phyloP scores from a whole-genome alignment of 1,140 invertebrate species.

The Diuraphis noxia region DNA sequence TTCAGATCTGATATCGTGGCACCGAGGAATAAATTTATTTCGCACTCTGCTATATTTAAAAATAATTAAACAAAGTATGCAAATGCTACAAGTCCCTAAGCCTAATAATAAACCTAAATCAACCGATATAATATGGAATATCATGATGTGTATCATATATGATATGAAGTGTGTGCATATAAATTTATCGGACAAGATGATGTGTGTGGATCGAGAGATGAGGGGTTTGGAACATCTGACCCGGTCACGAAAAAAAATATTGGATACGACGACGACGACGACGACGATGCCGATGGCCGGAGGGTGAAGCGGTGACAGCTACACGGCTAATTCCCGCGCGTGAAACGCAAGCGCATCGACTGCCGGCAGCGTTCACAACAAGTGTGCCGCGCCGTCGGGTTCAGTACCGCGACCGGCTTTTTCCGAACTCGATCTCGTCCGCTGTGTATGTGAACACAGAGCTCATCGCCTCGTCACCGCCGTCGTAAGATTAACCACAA shows the following conservation, averaged over 20 bases:
- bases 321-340: not conserved
- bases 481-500: too few species aligned
- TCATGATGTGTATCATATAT: too few species aligned
- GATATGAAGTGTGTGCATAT: not conserved
- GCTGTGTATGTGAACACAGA: not conserved
- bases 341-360: constrained; percentile 32
- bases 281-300: not conserved
- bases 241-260: not conserved
- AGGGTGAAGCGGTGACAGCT: not conserved
- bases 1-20: too few species aligned
- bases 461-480: not conserved
- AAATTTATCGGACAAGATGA: not conserved
- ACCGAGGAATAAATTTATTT: too few species aligned
- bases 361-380: constrained; percentile 16
- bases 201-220: not conserved
- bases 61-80: too few species aligned
- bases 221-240: not conserved
- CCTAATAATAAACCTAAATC: not conserved
- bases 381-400: constrained; percentile 28
- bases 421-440: constrained; percentile 27
- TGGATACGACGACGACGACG: not conserved
- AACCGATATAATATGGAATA: not conserved
- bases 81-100: too few species aligned
- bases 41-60: too few species aligned
- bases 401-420: constrained; percentile 50